Percentiles rank a stretch among this genome's conserved stretches.
Evolutionary conservation across 1,140 invertebrate species (phyloP).

Genomic region (Pachypeltis micranthus): DNA sequence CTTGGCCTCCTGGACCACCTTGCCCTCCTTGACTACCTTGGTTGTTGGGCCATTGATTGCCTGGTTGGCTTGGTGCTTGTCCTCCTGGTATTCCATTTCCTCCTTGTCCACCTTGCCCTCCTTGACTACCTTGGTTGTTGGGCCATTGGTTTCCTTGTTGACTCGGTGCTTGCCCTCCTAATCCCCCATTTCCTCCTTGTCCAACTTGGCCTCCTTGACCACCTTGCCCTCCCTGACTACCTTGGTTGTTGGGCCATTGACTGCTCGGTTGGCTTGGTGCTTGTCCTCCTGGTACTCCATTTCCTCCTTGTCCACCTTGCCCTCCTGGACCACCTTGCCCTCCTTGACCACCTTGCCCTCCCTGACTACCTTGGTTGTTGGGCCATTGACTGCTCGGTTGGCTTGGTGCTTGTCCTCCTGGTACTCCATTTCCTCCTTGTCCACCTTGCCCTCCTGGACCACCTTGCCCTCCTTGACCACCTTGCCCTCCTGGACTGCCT

Average conservation of each 20-base stretch:
- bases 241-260: background rate
- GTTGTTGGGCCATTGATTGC: background rate
- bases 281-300: background rate
- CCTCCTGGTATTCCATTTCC: background rate
- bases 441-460: background rate
- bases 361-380: background rate
- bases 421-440: background rate
- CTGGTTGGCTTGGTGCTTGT: background rate
- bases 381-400: too few species aligned
- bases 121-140: background rate
- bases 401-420: background rate
- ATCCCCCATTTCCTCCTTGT: constrained; percentile 3
- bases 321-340: background rate
- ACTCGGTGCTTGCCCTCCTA: background rate
- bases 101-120: background rate
- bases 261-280: background rate
- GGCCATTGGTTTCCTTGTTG: background rate
- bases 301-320: background rate
- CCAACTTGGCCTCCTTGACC: background rate
- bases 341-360: background rate
- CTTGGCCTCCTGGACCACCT: background rate
- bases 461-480: background rate
- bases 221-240: background rate
- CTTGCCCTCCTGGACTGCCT: background rate
- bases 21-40: background rate